phyloP scores from a whole-genome alignment of 1,140 invertebrate genomes.

The Neodiprion lecontei region DNA sequence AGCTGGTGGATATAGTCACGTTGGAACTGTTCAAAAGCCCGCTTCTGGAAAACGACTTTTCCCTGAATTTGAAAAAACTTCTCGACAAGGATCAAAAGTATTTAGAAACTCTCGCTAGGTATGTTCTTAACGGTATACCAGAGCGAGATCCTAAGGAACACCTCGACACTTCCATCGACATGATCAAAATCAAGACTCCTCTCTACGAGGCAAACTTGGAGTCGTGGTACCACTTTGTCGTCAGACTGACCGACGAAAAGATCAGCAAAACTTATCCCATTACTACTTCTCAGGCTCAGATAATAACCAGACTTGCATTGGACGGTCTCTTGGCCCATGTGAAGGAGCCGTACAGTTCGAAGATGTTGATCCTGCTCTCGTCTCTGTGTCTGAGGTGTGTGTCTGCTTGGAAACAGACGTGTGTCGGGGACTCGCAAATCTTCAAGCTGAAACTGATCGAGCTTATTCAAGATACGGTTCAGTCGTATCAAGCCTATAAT shows the following conservation, averaged over 20 bases:
- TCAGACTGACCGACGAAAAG: constrained; percentile 54
- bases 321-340: constrained; percentile 46
- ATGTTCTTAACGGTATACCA: constrained; percentile 45
- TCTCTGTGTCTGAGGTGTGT: constrained; percentile 54
- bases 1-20: constrained; percentile 56
- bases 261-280: constrained; percentile 43
- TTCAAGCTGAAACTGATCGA: constrained; percentile 47
- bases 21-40: constrained; percentile 56
- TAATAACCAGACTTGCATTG: constrained; percentile 46
- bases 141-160: constrained; percentile 28
- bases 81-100: constrained; percentile 44
- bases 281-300: constrained; percentile 39
- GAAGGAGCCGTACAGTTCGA: constrained; percentile 39
- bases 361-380: constrained; percentile 49
- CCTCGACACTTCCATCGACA: background rate
- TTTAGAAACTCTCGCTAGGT: constrained; percentile 50
- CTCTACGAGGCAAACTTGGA: constrained; percentile 55
- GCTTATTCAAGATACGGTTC: constrained; percentile 50
- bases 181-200: constrained; percentile 29
- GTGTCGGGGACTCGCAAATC: constrained; percentile 37
- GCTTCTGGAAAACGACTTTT: constrained; percentile 52
- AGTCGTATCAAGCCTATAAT: constrained; percentile 49
- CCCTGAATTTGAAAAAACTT: constrained; percentile 50
- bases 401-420: constrained; percentile 48
- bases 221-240: constrained; percentile 57